Evolutionary conservation across 2,888 invertebrate genomes (phyloP).

Genomic region (Meteorus cinctellus): DNA sequence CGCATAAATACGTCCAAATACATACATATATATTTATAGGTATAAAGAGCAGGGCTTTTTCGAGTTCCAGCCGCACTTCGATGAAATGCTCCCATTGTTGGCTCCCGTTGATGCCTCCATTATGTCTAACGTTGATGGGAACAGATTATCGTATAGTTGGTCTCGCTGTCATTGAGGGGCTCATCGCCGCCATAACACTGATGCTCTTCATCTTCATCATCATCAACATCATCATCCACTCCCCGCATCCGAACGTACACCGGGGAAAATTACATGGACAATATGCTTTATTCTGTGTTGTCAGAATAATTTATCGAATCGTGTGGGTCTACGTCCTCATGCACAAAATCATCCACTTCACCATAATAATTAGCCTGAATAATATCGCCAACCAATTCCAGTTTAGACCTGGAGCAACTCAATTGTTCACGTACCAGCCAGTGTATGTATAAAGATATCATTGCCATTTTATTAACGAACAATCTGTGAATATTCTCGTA

Average conservation of each 20-base stretch:
- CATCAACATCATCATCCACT: background rate
- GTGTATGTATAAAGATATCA: no score
- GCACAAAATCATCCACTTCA: background rate
- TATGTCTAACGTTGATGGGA: conserved; percentile 70
- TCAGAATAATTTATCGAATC: conserved; percentile 64
- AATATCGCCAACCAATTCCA: background rate
- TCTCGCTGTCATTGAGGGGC: conserved; percentile 68
- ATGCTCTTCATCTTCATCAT: conserved; percentile 54
- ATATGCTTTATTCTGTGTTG: conserved; percentile 59
- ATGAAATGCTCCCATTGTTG: conserved; percentile 63
- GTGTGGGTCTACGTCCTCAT: conserved; percentile 40
- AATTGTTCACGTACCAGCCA: no score
- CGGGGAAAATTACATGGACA: conserved; percentile 43
- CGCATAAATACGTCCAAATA: background rate
- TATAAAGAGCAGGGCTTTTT: conserved; percentile 39
- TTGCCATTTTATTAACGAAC: no score
- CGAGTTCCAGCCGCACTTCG: conserved; percentile 56
- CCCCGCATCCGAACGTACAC: background rate
- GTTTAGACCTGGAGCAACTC: no score
- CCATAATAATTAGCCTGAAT: conserved; percentile 2
- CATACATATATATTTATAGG: background rate
- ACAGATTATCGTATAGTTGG: conserved; percentile 67
- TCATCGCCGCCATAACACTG: conserved; percentile 68
- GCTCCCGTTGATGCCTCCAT: conserved; percentile 65
- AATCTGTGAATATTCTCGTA: no score